phyloP scores from a whole-genome alignment of 2,888 invertebrate genomes.

The Ormia ochracea region DNA sequence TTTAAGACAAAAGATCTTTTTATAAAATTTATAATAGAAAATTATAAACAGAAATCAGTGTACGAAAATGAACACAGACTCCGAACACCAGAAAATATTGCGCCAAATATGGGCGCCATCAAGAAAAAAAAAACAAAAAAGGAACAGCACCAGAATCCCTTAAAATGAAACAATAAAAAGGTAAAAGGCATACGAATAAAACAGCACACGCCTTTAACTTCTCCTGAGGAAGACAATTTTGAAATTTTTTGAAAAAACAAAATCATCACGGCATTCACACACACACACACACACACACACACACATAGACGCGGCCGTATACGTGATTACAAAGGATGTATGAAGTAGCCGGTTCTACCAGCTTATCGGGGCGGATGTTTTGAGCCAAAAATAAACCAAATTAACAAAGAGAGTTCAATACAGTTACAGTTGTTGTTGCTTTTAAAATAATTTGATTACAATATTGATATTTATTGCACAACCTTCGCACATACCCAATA shows the following conservation, averaged over 20 bases:
- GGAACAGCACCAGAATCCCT: slow-evolving; percentile 23
- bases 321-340: not conserved
- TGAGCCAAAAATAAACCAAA: not conserved
- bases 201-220: not conserved
- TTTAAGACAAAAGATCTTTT: slow-evolving; percentile 8
- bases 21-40: not conserved
- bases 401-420: not conserved
- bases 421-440: not conserved
- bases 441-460: not conserved
- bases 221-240: slow-evolving; percentile 10
- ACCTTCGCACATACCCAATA: not conserved
- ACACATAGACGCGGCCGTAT: not conserved
- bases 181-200: slow-evolving; percentile 10
- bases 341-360: not conserved
- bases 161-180: slow-evolving; percentile 47
- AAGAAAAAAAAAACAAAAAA: not conserved
- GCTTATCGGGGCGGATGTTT: not conserved
- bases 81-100: not conserved
- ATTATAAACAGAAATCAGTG: not conserved
- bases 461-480: not conserved
- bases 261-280: not conserved
- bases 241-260: not conserved
- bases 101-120: slow-evolving; percentile 2
- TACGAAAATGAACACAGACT: not conserved
- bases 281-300: not conserved